Base-by-base conservation (phyloP, 2,888 invertebrate species). In the Malthinus flaveolus region DNA sequence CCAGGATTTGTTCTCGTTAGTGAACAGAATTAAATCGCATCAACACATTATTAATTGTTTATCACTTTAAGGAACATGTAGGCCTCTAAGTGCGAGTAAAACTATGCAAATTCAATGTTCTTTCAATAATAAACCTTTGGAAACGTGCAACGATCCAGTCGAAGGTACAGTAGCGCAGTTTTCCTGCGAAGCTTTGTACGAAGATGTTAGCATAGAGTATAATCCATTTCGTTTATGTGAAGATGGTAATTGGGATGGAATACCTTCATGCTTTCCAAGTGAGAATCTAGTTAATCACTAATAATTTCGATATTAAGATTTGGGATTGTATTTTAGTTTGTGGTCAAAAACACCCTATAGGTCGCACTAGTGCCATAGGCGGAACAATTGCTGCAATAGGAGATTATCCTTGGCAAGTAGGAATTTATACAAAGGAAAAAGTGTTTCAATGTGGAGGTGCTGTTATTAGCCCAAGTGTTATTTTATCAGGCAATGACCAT, bases 281-380 rank as follows among this genome's bases (percentile, higher is more conserved):
- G 4, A 42, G 39, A 15, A n/a, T 9, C 15, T 0, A n/a, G n/a
- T n/a, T n/a, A n/a, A n/a, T n/a, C n/a, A n/a, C n/a, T n/a, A n/a
- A n/a, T n/a, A n/a, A n/a, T n/a, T n/a, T n/a, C n/a, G n/a, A n/a
- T n/a, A n/a, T n/a, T n/a, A n/a, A n/a, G n/a, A n/a, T n/a, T n/a
- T n/a, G n/a, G n/a, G n/a, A n/a, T n/a, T n/a, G n/a, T n/a, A 23
- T 23, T 23, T 23, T 23, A 23, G 78, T 71, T 11, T 78, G 78
- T 61, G 78, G 78, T 44, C 63, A 71, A 56, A 71, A 73, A 56
- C 66, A 58, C 34, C 71, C 71, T 0, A 56, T 66, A 33, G 73
- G 59, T 15, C 12, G 10, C 6, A 3, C 46, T 8, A 48, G 52
- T 13, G 11, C 56, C 37, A 23, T 60, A 9, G 45, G 45, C 33